Conservation (phyloP, 2,113 vertebrate species). For the Crocuta crocuta region DNA sequence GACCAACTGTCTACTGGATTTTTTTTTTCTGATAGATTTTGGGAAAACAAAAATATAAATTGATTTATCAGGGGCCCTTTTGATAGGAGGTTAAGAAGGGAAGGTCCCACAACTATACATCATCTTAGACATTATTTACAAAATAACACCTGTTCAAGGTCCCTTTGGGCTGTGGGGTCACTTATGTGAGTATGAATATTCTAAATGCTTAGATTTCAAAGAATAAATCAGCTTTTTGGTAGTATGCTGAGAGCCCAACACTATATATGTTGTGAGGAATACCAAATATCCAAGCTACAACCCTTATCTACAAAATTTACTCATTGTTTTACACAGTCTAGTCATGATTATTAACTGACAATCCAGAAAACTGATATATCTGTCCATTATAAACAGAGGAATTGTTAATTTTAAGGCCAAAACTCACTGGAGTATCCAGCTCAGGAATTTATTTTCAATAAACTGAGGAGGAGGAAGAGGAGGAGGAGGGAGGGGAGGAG, state of each 20-base stretch:
- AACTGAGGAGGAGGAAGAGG: too few species aligned
- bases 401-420: neutral
- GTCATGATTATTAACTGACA: neutral
- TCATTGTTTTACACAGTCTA: constrained; percentile 12
- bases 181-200: constrained; percentile 17
- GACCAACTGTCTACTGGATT: neutral
- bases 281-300: neutral
- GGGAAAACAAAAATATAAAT: constrained; percentile 1
- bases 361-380: neutral
- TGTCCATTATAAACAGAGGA: neutral
- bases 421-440: constrained; percentile 1
- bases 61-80: neutral
- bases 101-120: constrained; percentile 32
- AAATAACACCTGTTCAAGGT: constrained; percentile 64
- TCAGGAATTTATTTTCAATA: neutral
- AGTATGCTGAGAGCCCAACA: neutral
- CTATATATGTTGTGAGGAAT: neutral
- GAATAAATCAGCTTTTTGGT: neutral
- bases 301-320: neutral
- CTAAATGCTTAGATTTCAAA: constrained; percentile 33
- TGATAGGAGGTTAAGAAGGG: neutral
- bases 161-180: neutral
- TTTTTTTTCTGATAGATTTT: neutral
- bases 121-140: constrained; percentile 66
- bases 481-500: too few species aligned